A percentile compares a stretch with the other conserved stretches of the same genome.
phyloP scores from a whole-genome alignment of 1,140 invertebrate species.

The Diorhabda elongata region DNA sequence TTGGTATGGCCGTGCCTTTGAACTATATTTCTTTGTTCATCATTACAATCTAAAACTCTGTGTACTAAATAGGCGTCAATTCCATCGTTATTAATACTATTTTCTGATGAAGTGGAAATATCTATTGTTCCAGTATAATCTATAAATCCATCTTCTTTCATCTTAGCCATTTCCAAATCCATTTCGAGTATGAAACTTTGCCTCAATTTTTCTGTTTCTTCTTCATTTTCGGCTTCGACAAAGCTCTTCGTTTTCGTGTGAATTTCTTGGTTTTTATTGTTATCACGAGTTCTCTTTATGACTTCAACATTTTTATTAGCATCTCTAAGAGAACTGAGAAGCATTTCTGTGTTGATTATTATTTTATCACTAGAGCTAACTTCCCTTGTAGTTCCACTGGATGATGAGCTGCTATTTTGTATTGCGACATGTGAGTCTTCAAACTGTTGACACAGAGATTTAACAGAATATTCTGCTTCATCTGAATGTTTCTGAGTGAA shows the following conservation, averaged over 20 bases:
- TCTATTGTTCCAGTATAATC: slow-evolving; percentile 6
- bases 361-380: too few species aligned
- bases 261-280: background rate
- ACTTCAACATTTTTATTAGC: background rate
- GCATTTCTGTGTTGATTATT: too few species aligned
- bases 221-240: slow-evolving; percentile 23
- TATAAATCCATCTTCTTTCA: slow-evolving; percentile 25
- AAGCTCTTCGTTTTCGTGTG: slow-evolving; percentile 22
- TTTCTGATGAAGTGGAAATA: slow-evolving; percentile 21
- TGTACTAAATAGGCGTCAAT: background rate
- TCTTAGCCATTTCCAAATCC: slow-evolving; percentile 23
- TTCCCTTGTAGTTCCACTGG: too few species aligned
- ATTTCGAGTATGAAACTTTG: slow-evolving; percentile 23
- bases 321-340: background rate
- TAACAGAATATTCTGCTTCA: background rate
- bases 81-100: slow-evolving; percentile 22
- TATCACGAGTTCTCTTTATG: background rate
- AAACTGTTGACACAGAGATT: background rate
- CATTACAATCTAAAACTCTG: background rate
- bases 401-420: too few species aligned
- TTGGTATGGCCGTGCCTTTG: background rate
- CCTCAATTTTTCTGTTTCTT: slow-evolving; percentile 23
- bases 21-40: background rate
- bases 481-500: too few species aligned
- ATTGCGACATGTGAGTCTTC: background rate